These are phyloP conservation scores for Clepsis dumicolana DNA, from an alignment of 2,888 invertebrate species.

Conservation along the genomic window DNA sequence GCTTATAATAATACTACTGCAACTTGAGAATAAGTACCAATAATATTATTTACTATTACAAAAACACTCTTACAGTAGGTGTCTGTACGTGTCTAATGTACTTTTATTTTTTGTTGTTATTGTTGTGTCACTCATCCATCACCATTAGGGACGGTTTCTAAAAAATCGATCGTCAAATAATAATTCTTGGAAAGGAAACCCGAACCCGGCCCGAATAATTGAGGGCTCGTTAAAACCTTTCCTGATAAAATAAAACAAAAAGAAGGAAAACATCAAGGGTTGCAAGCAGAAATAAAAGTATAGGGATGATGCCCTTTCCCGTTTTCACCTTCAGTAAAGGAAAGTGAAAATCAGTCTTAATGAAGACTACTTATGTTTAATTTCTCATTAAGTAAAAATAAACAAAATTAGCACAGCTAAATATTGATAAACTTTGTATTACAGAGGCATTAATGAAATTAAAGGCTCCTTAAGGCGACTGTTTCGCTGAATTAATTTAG, in stretches of 20 bases:
- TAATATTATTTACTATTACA: no score
- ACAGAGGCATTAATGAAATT: slow-evolving; percentile 43
- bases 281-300: slow-evolving; percentile 13
- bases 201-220: slow-evolving; percentile 22
- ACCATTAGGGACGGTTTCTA: not conserved
- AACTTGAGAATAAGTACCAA: no score
- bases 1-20: no score
- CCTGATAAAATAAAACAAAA: slow-evolving; percentile 22
- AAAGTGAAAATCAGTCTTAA: not conserved
- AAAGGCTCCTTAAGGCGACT: slow-evolving; percentile 29
- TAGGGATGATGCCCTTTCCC: not conserved
- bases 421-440: no score
- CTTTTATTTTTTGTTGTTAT: not conserved
- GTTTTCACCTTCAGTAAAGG: not conserved
- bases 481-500: slow-evolving; percentile 27
- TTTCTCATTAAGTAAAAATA: slow-evolving; percentile 3
- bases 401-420: slow-evolving; percentile 25
- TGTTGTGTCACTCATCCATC: slow-evolving; percentile 7
- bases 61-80: not conserved
- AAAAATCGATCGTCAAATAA: slow-evolving; percentile 17
- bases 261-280: slow-evolving; percentile 10
- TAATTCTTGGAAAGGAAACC: slow-evolving; percentile 20
- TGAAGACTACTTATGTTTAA: not conserved
- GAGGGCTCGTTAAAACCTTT: slow-evolving; percentile 23
- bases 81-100: not conserved